phyloP scores from a whole-genome alignment of 2,888 invertebrate species.

The Lycia hirtaria region DNA sequence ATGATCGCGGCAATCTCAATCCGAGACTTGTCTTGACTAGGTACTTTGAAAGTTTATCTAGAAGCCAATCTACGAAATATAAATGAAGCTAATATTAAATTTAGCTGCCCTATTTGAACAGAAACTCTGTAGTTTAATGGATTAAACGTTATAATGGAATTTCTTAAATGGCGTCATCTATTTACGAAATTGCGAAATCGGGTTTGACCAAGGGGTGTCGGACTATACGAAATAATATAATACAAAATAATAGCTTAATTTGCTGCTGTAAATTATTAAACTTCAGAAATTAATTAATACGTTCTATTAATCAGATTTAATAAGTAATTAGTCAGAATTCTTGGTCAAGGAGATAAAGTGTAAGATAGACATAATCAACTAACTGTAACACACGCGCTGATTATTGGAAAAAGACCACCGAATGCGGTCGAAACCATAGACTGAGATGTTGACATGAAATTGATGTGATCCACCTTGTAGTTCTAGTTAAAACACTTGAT shows the following conservation, averaged over 20 bases:
- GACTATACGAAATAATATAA: constrained; percentile 1
- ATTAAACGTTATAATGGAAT: constrained; percentile 21
- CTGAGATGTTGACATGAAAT: too few relatives aligned
- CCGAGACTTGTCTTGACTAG: neutral
- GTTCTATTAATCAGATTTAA: too few relatives aligned
- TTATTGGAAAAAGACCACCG: too few relatives aligned
- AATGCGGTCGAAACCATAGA: too few relatives aligned
- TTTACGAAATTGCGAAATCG: constrained; percentile 9
- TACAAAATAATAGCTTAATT: constrained; percentile 1
- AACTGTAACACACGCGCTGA: too few relatives aligned
- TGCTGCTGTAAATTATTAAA: neutral
- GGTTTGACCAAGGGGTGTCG: constrained; percentile 5
- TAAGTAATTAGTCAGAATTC: too few relatives aligned
- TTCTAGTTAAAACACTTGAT: too few relatives aligned
- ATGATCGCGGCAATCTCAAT: too few relatives aligned
- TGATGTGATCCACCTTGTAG: too few relatives aligned
- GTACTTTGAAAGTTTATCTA: constrained; percentile 2
- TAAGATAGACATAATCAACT: too few relatives aligned
- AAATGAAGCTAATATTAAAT: constrained; percentile 19
- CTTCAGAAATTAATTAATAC: too few relatives aligned
- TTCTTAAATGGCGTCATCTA: constrained; percentile 12
- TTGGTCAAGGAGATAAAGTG: too few relatives aligned
- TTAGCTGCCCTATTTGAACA: constrained; percentile 14
- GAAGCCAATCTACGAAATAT: constrained; percentile 6
- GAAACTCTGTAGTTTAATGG: constrained; percentile 15